Evolutionary conservation across 2,888 invertebrate species (phyloP), one percentile per base, ranked within the genome.

Genomic region (Sacculina carcini): DNA sequence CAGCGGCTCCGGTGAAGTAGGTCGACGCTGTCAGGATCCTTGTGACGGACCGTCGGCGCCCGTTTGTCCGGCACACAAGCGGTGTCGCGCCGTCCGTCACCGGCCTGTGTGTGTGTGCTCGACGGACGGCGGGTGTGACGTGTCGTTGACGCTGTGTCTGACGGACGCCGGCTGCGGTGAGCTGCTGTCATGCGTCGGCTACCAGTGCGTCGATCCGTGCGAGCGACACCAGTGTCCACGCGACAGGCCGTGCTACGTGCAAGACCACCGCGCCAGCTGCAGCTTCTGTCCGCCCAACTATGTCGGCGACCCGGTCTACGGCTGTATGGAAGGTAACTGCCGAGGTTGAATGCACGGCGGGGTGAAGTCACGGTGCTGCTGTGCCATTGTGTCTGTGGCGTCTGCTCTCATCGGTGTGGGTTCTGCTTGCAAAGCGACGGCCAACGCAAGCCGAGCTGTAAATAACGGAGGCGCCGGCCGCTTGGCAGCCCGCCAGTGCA

Each of bases 271-370:
- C 71, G 81, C 87, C 61, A 78, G 82, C 69, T 89, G 89, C 80
- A 84, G 85, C 77, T 85, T 83, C 76, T 89, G 89, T 74, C 85
- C 87, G 65, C 75, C 76, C 69, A 89, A 86, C 73, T 87, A 80
- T 75, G 78, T 78, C 72, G 79, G 82, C 69, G 85, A 87, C 72
- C 76, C 81, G 66, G 78, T 78, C 74, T 79, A 80, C 72, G 86
- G 86, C 79, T 89, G 87, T 75, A 77, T 82, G 71, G 83, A 85
- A 86, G 86, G 87, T 87, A 87, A 85, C 57, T 28, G 40, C 44
- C 34, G 36, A 42, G 39, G 50, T 28, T 50, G 46, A 48, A 29
- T 24, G 34, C 51, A 29, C 24, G 21, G 24, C 9, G 24, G 28
- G 46, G 32, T 28, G 34, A 26, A n/a, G n/a, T n/a, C n/a, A n/a